A percentile compares a stretch with the other conserved stretches of the same genome.
Evolutionary conservation across 2,888 invertebrate species (phyloP).

Genomic region (Acrobasis suavella): DNA sequence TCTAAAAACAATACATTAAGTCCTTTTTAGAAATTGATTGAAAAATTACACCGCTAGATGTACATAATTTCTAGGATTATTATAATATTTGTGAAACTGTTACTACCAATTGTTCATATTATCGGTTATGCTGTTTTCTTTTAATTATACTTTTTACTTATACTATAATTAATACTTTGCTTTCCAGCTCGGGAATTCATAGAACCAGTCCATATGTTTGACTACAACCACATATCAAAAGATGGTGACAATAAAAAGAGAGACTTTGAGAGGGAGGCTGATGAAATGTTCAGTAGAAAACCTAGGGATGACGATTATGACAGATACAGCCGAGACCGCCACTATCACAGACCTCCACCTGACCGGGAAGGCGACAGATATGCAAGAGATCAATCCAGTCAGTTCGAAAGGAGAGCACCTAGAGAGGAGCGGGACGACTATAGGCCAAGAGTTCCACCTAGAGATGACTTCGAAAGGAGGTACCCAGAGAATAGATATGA

Average conservation of each 20-base stretch:
- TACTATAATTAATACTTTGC: not conserved
- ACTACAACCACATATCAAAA: slow-evolving; percentile 86
- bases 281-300: slow-evolving; percentile 60
- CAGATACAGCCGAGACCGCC: slow-evolving; percentile 46
- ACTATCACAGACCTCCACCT: slow-evolving; percentile 8
- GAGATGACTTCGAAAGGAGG: slow-evolving; percentile 31
- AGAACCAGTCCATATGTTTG: slow-evolving; percentile 86
- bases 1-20: no score
- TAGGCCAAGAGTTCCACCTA: slow-evolving; percentile 40
- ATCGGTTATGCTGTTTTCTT: not conserved
- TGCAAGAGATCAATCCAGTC: slow-evolving; percentile 38
- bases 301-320: slow-evolving; percentile 49
- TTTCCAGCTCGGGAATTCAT: slow-evolving; percentile 79
- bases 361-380: slow-evolving; percentile 34
- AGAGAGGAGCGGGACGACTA: slow-evolving; percentile 39
- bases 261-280: slow-evolving; percentile 66
- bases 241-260: slow-evolving; percentile 58
- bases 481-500: slow-evolving; percentile 32
- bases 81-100: not conserved
- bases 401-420: slow-evolving; percentile 34
- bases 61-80: slow-evolving; percentile 5
- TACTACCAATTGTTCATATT: not conserved
- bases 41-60: not conserved
- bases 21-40: no score
- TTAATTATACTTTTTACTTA: not conserved